These are phyloP conservation scores for Campoplex capitator DNA, from an alignment of 2,888 invertebrate species.

Conservation along the genomic window DNA sequence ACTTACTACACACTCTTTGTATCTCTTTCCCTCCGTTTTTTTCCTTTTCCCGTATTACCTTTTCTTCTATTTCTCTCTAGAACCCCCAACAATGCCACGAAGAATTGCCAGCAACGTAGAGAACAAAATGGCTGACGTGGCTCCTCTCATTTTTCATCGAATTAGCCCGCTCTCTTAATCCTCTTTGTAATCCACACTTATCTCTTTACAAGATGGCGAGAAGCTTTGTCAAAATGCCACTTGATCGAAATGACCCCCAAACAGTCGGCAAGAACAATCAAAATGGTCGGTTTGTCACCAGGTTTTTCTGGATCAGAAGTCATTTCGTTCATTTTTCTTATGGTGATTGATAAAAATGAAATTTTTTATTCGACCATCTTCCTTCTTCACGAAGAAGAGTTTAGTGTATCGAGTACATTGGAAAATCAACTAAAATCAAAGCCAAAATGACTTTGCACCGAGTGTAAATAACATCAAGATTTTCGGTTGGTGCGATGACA, in stretches of 20 bases:
- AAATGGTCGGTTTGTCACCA: neutral
- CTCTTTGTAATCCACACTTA: conserved; percentile 13
- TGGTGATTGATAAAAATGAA: neutral
- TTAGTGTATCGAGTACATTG: too few species aligned
- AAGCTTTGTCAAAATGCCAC: neutral
- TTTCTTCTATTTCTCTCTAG: conserved; percentile 21
- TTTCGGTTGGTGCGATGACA: neutral
- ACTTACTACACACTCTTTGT: conserved; percentile 11
- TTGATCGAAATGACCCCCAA: neutral
- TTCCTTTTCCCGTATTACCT: neutral
- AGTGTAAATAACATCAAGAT: too few species aligned
- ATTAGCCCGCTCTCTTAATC: conserved; percentile 17
- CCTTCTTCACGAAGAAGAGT: too few species aligned
- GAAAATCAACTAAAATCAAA: too few species aligned
- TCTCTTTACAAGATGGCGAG: neutral
- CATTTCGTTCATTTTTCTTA: too few species aligned
- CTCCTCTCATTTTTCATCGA: conserved; percentile 47
- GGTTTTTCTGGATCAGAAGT: neutral
- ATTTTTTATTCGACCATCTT: neutral
- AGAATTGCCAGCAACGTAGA: conserved; percentile 72
- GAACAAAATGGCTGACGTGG: conserved; percentile 77
- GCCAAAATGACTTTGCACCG: too few species aligned
- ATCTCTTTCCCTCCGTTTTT: neutral
- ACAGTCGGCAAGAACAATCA: neutral
- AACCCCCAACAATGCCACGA: conserved; percentile 69